Evolutionary conservation across 1,140 invertebrate species (phyloP).

Genomic region (Ips typographus): DNA sequence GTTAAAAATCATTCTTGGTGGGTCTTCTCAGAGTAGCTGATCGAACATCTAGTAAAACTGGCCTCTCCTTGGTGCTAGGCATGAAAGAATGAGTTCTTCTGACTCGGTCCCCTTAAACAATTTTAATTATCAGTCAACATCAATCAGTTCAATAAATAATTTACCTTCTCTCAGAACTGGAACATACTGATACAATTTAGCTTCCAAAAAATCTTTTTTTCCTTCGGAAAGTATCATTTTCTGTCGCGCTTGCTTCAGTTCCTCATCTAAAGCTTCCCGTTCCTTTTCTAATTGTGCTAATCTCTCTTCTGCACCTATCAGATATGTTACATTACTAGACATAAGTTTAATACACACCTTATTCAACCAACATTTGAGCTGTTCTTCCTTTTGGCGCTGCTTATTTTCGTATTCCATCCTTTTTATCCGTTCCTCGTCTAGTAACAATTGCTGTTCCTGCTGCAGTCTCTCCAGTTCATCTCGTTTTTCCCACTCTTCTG

Average conservation of each 20-base stretch:
- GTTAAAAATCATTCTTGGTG: no score
- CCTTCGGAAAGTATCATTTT: constrained; percentile 69
- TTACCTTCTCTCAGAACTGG: constrained; percentile 38
- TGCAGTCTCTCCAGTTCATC: constrained; percentile 77
- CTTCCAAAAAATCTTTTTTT: constrained; percentile 65
- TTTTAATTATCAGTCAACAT: constrained; percentile 9
- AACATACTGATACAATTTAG: constrained; percentile 57
- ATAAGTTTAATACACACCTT: no score
- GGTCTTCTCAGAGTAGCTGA: constrained; percentile 43
- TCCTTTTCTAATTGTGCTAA: constrained; percentile 69
- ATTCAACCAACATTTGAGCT: constrained; percentile 62
- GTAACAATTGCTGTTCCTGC: constrained; percentile 69
- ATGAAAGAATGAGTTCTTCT: constrained; percentile 62
- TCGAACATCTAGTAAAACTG: constrained; percentile 46
- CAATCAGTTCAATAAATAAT: background rate
- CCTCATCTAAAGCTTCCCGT: constrained; percentile 64
- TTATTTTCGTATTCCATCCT: constrained; percentile 70
- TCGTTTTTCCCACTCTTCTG: constrained; percentile 80
- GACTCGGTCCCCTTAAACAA: constrained; percentile 51
- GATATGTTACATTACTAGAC: no score
- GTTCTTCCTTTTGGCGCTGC: constrained; percentile 70
- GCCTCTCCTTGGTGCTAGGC: constrained; percentile 58
- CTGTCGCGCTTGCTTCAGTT: constrained; percentile 64
- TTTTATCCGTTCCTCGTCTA: constrained; percentile 73
- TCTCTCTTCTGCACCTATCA: constrained; percentile 63